Evolutionary conservation across 2,888 invertebrate species (phyloP), one percentile per base, ranked within the genome.

Genomic region (Eupithecia vulgata): DNA sequence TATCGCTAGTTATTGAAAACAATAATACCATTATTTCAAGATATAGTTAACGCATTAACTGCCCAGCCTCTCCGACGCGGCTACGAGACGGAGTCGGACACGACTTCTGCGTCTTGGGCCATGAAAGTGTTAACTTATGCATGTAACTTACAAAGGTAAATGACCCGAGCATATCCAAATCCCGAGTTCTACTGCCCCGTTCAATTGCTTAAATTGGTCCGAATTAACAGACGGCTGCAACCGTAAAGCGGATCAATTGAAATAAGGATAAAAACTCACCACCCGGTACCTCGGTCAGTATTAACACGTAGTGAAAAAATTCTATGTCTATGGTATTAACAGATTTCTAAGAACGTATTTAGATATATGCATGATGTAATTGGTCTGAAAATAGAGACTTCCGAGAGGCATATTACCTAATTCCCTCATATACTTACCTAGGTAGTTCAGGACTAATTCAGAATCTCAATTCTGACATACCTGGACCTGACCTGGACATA

Each of bases 131-230:
- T n/a, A n/a, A n/a, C n/a, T n/a, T n/a, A n/a, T n/a, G n/a, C n/a
- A 66, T 64, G 12, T 67, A n/a, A 64, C 64, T 68, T 66, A 48
- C 15, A 45, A 62, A 76, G 78, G 78, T 77, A 72, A 76, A 68
- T 71, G 78, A 75, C 77, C 70, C 73, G 70, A 25, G 52, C 71
- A 35, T 65, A 71, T 71, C 72, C 74, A 71, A 76, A 79, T 75
- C 74, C 72, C 6, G 69, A 76, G 57, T 48, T 34, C 62, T 64
- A 61, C 75, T 72, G 77, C 68, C 81, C 80, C 80, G 82, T 85
- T 90, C 91, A 93, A 94, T 93, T 94, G 91, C 83, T 86, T 90
- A 84, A 93, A 93, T 93, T 93, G 90, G 83, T 81, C 88, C 86
- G 82, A 92, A 90, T 92, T 90, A 90, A 86, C 85, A 82, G 80